These are phyloP conservation scores for Clarias platycephalus DNA, from an alignment of 2,797 vertebrate genomes.

Conservation along the genomic window DNA sequence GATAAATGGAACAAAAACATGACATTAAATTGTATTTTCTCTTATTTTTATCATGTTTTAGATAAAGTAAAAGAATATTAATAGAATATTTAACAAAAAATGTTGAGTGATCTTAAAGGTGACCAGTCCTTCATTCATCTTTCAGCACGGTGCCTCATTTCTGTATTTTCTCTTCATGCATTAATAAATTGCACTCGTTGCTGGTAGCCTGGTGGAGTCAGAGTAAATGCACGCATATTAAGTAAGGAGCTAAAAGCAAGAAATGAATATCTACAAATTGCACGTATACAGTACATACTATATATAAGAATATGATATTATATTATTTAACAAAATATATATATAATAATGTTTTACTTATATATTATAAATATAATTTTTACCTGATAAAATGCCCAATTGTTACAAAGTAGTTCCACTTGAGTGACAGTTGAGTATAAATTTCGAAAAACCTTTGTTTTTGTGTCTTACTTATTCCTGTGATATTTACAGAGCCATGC, in stretches of 20 bases:
- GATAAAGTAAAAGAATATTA: not conserved
- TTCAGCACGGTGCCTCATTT: not conserved
- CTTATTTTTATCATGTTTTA: not conserved
- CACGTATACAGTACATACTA: not conserved
- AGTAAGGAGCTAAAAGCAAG: not conserved
- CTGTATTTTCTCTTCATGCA: not conserved
- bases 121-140: not conserved
- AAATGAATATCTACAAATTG: not conserved
- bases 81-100: not conserved
- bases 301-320: too few species aligned
- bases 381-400: not conserved
- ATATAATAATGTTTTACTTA: too few species aligned
- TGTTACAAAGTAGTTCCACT: not conserved
- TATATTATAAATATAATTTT: not conserved
- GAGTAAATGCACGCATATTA: not conserved
- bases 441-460: not conserved
- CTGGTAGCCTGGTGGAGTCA: not conserved
- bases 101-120: too few species aligned
- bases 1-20: not conserved
- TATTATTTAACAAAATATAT: too few species aligned
- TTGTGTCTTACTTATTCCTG: not conserved
- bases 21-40: not conserved
- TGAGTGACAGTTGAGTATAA: not conserved
- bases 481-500: constrained; percentile 60
- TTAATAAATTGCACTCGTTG: not conserved